phyloP scores from a whole-genome alignment of 2,797 vertebrate genomes.

The Gambusia yucatana region DNA sequence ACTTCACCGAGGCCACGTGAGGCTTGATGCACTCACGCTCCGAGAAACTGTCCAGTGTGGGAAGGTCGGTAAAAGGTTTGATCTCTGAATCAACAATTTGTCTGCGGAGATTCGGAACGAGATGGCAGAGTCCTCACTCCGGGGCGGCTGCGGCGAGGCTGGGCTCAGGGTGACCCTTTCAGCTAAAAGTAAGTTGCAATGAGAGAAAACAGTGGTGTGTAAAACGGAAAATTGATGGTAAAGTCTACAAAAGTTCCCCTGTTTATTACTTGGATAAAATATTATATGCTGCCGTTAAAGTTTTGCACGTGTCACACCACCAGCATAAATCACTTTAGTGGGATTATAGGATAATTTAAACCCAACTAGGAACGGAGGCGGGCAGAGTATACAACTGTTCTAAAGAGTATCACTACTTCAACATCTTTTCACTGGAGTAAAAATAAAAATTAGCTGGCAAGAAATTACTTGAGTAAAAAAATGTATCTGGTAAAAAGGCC shows the following conservation, averaged over 20 bases:
- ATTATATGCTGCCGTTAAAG: background rate
- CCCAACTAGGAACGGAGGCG: too few species aligned
- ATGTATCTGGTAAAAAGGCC: too few species aligned
- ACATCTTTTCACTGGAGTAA: too few species aligned
- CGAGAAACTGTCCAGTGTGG: constrained; percentile 49
- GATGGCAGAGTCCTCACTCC: constrained; percentile 20
- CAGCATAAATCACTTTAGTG: background rate
- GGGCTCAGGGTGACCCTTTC: constrained; percentile 15
- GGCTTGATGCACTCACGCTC: constrained; percentile 30
- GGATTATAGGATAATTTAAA: background rate
- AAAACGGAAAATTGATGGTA: background rate
- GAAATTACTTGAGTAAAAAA: too few species aligned
- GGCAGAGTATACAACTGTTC: too few species aligned
- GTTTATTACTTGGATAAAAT: background rate
- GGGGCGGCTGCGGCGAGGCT: constrained; percentile 27
- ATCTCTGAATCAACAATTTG: constrained; percentile 50
- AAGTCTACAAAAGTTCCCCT: background rate
- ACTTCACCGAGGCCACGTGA: constrained; percentile 52
- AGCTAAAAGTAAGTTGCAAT: background rate
- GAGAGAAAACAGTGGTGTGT: background rate
- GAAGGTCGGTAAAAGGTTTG: constrained; percentile 65
- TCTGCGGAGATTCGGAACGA: constrained; percentile 40
- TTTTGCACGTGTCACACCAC: background rate
- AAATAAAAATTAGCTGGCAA: too few species aligned
- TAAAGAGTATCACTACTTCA: too few species aligned